These are phyloP conservation scores for Naso thynnoides DNA, from an alignment of 2,797 vertebrate species.

Conservation along the genomic window DNA sequence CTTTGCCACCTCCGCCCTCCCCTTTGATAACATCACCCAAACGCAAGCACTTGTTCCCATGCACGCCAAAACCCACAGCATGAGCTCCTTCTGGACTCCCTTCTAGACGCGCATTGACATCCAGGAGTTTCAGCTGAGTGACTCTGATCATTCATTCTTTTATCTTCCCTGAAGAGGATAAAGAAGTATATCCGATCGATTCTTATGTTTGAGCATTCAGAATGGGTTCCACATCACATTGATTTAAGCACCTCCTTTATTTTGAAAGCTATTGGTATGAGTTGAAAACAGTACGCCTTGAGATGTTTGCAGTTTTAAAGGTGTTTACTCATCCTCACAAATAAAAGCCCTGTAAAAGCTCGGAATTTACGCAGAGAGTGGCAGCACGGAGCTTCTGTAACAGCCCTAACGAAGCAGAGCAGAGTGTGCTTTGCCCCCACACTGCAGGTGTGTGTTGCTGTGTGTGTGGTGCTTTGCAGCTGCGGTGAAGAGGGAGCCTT, in stretches of 20 bases:
- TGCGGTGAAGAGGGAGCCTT: constrained; percentile 60
- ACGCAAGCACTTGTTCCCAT: constrained; percentile 1
- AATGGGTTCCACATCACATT: constrained; percentile 10
- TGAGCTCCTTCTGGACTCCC: not conserved
- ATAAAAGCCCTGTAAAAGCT: constrained; percentile 11
- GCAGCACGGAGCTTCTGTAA: constrained; percentile 32
- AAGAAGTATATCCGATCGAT: constrained; percentile 42
- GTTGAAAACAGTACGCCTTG: constrained; percentile 40
- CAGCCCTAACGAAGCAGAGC: constrained; percentile 41
- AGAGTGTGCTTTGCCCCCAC: constrained; percentile 39
- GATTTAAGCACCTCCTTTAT: constrained; percentile 28
- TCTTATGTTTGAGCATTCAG: constrained; percentile 42
- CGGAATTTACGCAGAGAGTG: constrained; percentile 14
- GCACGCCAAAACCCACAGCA: constrained; percentile 5
- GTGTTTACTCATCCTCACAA: not conserved
- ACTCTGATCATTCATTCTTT: constrained; percentile 15
- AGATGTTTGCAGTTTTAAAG: constrained; percentile 31
- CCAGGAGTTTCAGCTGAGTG: constrained; percentile 12
- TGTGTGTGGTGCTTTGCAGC: constrained; percentile 62
- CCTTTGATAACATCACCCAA: too few species aligned
- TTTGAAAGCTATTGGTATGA: constrained; percentile 20
- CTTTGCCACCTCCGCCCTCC: not conserved
- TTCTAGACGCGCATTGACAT: not conserved
- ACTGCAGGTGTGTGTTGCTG: constrained; percentile 64
- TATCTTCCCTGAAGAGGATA: constrained; percentile 21